Base-by-base conservation (phyloP, 1,140 invertebrate genomes). In the Drosophila lini region DNA sequence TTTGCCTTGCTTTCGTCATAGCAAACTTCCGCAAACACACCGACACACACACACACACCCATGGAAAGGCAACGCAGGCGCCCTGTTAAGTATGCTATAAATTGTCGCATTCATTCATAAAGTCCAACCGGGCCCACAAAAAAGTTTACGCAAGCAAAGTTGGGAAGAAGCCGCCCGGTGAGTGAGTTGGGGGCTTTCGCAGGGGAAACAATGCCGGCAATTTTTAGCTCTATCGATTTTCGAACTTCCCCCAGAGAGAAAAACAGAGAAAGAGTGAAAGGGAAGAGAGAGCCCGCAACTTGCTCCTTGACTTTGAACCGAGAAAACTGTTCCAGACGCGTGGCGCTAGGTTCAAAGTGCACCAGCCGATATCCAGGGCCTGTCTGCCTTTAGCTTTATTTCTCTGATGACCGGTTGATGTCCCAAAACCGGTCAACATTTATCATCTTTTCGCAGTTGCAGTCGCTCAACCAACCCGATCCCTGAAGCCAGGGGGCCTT, bases 141-240 rank as follows among this genome's bases (percentile, higher is more conserved):
- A 63, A 62, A 63, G 32, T 89, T 70, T 81, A 85, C 84, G 84
- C 84, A 79, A 74, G 59, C 65, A 61, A 68, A 64, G 48, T 47
- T 48, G 53, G 34, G 31, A 34, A 53, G 36, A 9, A 28, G 38
- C 41, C 57, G 19, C 16, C 22, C 59, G 19, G 25, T 22, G 6
- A 25, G 38, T 28, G 32, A 32, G 58, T 55, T 32, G 44, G 5
- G 10, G n/a, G 36, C 15, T 32, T 45, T 19, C 6, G 31, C 52
- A 64, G 59, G 71, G 52, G 41, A 40, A 55, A 55, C 40, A 32
- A 15, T 47, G 65, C 77, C 80, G 80, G 83, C 74, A 83, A 68
- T 75, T 80, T 89, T 89, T 81, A 91, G 88, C 88, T 91, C 78
- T 78, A 91, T 91, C 89, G 88, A 91, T 91, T 91, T 89, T 91